Evolutionary conservation across 2,797 vertebrate genomes (phyloP), one percentile per base, ranked within the genome.

Genomic region (Denticeps clupeoides): DNA sequence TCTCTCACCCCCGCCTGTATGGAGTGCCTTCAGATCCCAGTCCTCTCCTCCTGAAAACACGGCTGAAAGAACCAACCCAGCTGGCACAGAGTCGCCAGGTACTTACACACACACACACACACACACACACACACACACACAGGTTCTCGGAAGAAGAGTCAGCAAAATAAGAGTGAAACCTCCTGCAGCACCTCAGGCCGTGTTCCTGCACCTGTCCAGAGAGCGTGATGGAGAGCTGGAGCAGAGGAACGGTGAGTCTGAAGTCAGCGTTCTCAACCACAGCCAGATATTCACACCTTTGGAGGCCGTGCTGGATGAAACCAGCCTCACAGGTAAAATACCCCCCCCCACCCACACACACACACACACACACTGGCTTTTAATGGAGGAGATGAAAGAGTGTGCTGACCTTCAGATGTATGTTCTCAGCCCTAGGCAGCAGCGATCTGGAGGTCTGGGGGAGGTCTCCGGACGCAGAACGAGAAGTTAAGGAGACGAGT

Each of bases 371-470:
- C n/a, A n/a, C n/a, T n/a, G n/a, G n/a, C n/a, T n/a, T n/a, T n/a
- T n/a, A n/a, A n/a, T n/a, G n/a, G n/a, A n/a, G n/a, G n/a, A n/a
- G n/a, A n/a, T n/a, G n/a, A n/a, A n/a, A n/a, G n/a, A n/a, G n/a
- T n/a, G n/a, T n/a, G n/a, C n/a, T n/a, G n/a, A n/a, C n/a, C n/a
- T n/a, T n/a, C n/a, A n/a, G n/a, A 18, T 38, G 18, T 37, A 15
- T 37, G 8, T 35, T 45, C 22, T 11, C 15, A 59, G 50, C 15
- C 7, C 15, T 45, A 10, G 45, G 38, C 33, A 29, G 9, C 7
- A 49, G 41, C 53, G 58, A 47, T 31, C 23, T 51, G 19, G 37
- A 25, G 28, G 13, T 55, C 19, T 62, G 0, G 81, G 77, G 77
- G 56, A 74, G 68, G 5, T 35, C 54, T 12, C 18, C 5, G 29